These are phyloP conservation scores for Augochlorella aurata DNA, from an alignment of 2,888 invertebrate species.

Conservation along the genomic window DNA sequence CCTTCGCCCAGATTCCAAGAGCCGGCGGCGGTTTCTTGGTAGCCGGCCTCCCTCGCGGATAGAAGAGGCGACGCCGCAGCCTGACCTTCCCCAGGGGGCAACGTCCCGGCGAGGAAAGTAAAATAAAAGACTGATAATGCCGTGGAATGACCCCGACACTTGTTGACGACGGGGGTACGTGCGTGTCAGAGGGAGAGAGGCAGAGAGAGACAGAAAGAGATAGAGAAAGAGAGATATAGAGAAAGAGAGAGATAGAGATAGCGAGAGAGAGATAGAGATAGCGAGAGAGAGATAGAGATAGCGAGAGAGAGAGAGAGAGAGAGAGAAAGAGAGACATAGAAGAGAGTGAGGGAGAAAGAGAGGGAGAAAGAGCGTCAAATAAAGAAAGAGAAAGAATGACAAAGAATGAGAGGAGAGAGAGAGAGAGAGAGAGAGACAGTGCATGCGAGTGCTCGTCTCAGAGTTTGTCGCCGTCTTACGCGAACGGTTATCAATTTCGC, in stretches of 20 bases:
- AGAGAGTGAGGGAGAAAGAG: too few species aligned
- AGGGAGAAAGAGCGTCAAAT: background rate
- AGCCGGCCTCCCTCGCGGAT: background rate
- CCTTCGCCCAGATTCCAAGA: background rate
- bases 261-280: background rate
- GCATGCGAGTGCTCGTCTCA: too few species aligned
- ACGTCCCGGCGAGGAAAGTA: slow-evolving; percentile 27
- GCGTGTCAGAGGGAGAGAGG: too few species aligned
- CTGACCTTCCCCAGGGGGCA: slow-evolving; percentile 49
- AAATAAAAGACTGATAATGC: slow-evolving; percentile 48
- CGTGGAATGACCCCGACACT: slow-evolving; percentile 38
- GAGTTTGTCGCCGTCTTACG: slow-evolving; percentile 27
- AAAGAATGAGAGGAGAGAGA: too few species aligned
- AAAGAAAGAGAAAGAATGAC: too few species aligned
- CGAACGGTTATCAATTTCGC: slow-evolving; percentile 69
- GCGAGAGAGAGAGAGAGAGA: background rate
- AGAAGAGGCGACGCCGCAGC: slow-evolving; percentile 18
- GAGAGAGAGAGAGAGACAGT: background rate
- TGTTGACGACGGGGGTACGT: background rate
- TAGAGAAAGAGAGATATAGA: too few species aligned
- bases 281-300: background rate
- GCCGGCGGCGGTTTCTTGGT: background rate
- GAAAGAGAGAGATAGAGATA: too few species aligned
- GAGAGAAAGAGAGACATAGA: too few species aligned
- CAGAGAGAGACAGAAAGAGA: too few species aligned